Evolutionary conservation across 2,113 vertebrate species (phyloP).

Genomic region (Oplegnathus fasciatus): DNA sequence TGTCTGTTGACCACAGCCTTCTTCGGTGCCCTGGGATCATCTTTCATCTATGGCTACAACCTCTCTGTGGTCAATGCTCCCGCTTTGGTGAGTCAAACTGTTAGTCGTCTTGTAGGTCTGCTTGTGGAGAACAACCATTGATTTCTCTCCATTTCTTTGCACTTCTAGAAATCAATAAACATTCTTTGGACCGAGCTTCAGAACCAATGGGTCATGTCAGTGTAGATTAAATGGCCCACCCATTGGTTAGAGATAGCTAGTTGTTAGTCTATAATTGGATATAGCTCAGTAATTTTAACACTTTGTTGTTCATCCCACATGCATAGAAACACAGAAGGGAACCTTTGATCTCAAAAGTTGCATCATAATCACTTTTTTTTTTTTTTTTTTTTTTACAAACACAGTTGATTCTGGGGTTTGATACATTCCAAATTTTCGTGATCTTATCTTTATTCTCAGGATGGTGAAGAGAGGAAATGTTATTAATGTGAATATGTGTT

Average conservation of each 20-base stretch:
- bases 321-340: background rate
- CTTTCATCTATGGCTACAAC: slow-evolving; percentile 94
- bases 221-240: background rate
- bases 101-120: background rate
- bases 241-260: background rate
- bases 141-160: slow-evolving; percentile 14
- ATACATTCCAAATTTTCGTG: background rate
- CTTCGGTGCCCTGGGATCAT: slow-evolving; percentile 90
- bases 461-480: background rate
- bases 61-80: slow-evolving; percentile 93
- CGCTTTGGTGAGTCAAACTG: slow-evolving; percentile 84
- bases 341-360: background rate
- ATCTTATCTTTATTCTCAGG: background rate
- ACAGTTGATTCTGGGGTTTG: background rate
- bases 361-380: background rate
- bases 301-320: background rate
- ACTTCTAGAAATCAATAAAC: slow-evolving; percentile 35
- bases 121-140: background rate
- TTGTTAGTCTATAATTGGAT: background rate
- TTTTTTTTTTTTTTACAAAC: background rate
- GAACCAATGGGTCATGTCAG: too few species aligned
- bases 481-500: background rate
- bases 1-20: slow-evolving; percentile 87
- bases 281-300: background rate
- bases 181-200: background rate